These are phyloP conservation scores for Pachymerium ferrugineum DNA, from an alignment of 2,888 invertebrate species.

Conservation along the genomic window DNA sequence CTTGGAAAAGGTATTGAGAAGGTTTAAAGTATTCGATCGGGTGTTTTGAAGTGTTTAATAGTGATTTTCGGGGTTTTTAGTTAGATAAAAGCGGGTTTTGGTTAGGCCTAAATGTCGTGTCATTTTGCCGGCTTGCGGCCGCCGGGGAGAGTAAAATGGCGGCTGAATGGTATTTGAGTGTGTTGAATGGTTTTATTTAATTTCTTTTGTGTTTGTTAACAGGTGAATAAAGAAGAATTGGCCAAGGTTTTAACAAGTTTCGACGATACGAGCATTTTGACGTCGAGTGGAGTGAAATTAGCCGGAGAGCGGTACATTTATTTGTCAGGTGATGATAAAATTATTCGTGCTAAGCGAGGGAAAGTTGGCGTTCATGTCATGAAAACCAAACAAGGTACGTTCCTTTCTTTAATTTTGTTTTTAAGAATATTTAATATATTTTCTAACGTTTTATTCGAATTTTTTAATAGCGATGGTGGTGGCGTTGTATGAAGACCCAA, in stretches of 20 bases:
- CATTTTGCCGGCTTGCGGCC: background rate
- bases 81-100: too few relatives aligned
- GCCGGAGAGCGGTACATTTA: conserved; percentile 90
- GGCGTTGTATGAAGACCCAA: conserved; percentile 91
- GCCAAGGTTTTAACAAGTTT: conserved; percentile 83
- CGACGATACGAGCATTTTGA: conserved; percentile 80
- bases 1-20: too few relatives aligned
- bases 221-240: conserved; percentile 89
- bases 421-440: background rate
- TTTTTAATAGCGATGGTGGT: conserved; percentile 78
- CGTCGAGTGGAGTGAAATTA: conserved; percentile 84
- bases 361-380: conserved; percentile 93
- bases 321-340: conserved; percentile 88
- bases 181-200: background rate
- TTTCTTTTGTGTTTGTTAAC: background rate
- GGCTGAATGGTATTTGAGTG: background rate
- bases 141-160: too few relatives aligned
- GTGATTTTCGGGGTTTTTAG: too few relatives aligned
- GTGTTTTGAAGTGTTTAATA: too few relatives aligned
- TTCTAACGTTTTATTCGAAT: background rate
- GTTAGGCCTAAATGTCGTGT: too few relatives aligned
- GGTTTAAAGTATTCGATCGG: too few relatives aligned
- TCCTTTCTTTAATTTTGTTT: background rate
- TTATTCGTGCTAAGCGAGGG: conserved; percentile 87
- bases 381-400: conserved; percentile 84